Percentiles rank a stretch among this genome's conserved stretches.
Evolutionary conservation across 1,140 invertebrate species (phyloP).

Genomic region (Achatina immaculata): DNA sequence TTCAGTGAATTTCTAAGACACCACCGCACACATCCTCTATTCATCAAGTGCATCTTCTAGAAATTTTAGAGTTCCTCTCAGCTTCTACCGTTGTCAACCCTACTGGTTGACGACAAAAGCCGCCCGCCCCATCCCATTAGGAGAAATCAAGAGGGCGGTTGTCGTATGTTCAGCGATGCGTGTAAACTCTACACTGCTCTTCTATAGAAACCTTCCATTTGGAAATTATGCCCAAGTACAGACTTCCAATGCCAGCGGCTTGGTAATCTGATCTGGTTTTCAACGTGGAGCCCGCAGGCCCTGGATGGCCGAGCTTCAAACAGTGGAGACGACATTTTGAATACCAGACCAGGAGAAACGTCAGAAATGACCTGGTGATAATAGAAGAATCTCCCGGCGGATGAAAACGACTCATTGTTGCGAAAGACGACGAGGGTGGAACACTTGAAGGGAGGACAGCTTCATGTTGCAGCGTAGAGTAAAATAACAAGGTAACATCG

Average conservation of each 20-base stretch:
- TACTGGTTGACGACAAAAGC: not conserved
- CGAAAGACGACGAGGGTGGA: no score
- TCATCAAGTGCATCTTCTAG: not conserved
- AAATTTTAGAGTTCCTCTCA: not conserved
- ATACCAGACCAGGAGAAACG: not conserved
- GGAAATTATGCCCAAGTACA: not conserved
- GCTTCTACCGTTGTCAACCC: not conserved
- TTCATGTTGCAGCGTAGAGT: not conserved
- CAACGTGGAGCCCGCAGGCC: not conserved
- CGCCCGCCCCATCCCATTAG: not conserved
- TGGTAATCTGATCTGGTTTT: slow-evolving; percentile 10
- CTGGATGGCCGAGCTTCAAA: not conserved
- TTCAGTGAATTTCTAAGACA: not conserved
- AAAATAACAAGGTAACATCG: not conserved
- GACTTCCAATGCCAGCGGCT: not conserved
- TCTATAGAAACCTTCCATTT: slow-evolving; percentile 7
- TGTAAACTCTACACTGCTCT: not conserved
- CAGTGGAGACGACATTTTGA: not conserved
- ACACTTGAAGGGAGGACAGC: not conserved
- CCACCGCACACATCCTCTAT: not conserved
- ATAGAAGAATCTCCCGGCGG: not conserved
- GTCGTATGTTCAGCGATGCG: not conserved
- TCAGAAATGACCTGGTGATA: not conserved
- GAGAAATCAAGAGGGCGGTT: not conserved
- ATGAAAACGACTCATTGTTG: slow-evolving; percentile 3